Conservation (phyloP, 2,888 invertebrate species). For the Phalera bucephala region DNA sequence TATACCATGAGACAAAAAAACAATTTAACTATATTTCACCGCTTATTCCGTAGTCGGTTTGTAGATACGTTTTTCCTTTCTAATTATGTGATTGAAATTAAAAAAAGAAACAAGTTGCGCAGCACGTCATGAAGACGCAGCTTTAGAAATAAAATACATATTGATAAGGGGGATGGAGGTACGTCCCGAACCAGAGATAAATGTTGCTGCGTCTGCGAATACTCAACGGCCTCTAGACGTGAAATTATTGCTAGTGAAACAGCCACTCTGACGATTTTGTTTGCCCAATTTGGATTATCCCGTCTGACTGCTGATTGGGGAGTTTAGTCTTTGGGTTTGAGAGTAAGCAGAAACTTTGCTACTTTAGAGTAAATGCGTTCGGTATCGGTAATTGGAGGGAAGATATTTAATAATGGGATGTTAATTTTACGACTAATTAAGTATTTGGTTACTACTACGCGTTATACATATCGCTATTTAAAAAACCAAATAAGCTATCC, state of each 20-base stretch:
- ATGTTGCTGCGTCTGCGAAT: constrained; percentile 28
- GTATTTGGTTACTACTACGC: no score
- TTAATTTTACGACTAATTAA: no score
- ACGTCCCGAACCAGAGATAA: constrained; percentile 20
- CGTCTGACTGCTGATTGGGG: constrained; percentile 30
- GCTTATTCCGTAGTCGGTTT: no score
- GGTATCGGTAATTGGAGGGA: not conserved
- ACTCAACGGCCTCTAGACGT: constrained; percentile 9
- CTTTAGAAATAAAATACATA: no score
- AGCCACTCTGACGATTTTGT: constrained; percentile 25
- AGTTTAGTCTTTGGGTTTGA: constrained; percentile 23
- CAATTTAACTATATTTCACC: no score
- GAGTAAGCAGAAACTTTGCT: constrained; percentile 12
- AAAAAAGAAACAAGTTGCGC: no score
- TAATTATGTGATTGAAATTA: no score
- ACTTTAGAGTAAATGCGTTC: constrained; percentile 5
- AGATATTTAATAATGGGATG: not conserved
- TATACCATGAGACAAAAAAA: no score
- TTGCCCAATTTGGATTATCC: constrained; percentile 30
- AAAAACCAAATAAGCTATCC: no score
- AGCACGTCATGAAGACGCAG: no score
- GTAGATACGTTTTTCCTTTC: no score
- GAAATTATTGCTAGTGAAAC: constrained; percentile 22
- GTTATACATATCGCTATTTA: no score
- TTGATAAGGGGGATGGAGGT: not conserved